phyloP scores from a whole-genome alignment of 2,797 vertebrate species.

The Bradypodion pumilum region DNA sequence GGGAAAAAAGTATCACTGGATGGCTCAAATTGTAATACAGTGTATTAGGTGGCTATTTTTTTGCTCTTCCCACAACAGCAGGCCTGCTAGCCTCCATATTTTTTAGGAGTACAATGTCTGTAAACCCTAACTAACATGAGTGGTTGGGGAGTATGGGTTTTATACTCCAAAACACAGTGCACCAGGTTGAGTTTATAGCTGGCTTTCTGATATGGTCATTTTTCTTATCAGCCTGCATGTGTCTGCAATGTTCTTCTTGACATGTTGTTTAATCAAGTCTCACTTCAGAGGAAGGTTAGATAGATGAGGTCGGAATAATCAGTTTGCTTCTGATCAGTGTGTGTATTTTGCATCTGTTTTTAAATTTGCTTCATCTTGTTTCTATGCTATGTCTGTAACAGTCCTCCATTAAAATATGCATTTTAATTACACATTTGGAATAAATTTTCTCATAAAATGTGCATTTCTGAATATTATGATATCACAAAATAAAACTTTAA shows the following conservation, averaged over 20 bases:
- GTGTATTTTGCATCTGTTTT: background rate
- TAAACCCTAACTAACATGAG: background rate
- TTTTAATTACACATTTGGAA: background rate
- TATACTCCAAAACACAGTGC: background rate
- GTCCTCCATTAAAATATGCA: no score
- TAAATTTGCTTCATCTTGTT: background rate
- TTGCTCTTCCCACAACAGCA: background rate
- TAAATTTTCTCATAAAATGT: background rate
- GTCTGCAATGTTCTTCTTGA: background rate
- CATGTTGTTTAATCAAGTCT: background rate
- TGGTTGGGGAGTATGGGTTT: background rate
- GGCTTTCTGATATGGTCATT: background rate
- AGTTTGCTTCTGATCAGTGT: background rate
- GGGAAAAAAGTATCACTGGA: no score
- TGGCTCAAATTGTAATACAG: background rate
- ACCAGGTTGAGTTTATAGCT: background rate
- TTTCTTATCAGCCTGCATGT: background rate
- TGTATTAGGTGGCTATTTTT: background rate
- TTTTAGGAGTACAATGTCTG: background rate
- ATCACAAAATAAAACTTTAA: no score
- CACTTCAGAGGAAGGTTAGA: background rate
- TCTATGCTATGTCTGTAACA: background rate
- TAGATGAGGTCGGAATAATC: background rate
- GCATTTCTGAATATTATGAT: no score
- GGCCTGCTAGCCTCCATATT: background rate